A percentile compares a stretch with the other conserved stretches of the same genome.
Conservation (phyloP, 2,888 invertebrate genomes). For the Sinodicranocentrus sp. region DNA sequence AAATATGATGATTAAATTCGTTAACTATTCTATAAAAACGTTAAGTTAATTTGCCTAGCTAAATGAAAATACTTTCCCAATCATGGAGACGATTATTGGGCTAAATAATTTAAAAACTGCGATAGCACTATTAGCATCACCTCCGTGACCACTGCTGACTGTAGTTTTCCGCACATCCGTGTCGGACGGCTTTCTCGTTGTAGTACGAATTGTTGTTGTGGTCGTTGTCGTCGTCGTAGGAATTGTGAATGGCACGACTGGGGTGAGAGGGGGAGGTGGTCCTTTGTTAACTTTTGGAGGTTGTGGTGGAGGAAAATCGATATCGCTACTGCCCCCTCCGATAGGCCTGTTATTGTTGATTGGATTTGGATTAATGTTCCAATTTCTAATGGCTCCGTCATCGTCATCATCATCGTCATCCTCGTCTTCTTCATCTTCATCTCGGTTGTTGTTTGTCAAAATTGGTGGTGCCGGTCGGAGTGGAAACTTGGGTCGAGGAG, state of each 20-base stretch:
- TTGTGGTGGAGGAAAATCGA: conserved; percentile 56
- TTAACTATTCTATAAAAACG: no score
- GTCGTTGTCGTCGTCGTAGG: conserved; percentile 44
- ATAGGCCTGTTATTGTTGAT: conserved; percentile 1
- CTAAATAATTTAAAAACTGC: conserved; percentile 76
- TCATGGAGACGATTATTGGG: conserved; percentile 75
- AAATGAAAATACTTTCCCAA: conserved; percentile 75
- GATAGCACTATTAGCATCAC: conserved; percentile 72
- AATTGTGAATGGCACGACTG: conserved; percentile 47
- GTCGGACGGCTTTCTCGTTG: conserved; percentile 48
- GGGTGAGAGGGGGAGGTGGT: conserved; percentile 40
- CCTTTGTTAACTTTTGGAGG: conserved; percentile 55
- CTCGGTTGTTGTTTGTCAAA: conserved; percentile 58
- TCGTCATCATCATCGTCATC: conserved; percentile 60
- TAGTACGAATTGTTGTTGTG: conserved; percentile 50
- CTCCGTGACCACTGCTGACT: conserved; percentile 67
- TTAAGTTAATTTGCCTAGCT: no score
- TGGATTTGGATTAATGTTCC: conserved; percentile 46
- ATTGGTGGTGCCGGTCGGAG: conserved; percentile 70
- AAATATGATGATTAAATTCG: no score
- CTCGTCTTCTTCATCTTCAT: conserved; percentile 66
- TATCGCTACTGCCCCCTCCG: conserved; percentile 44
- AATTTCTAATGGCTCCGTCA: conserved; percentile 46
- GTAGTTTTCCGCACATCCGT: conserved; percentile 56
- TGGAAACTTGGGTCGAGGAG: conserved; percentile 66